These are phyloP conservation scores for Mormyrus hasselquistii DNA, from an alignment of 2,797 vertebrate species.

Conservation along the genomic window DNA sequence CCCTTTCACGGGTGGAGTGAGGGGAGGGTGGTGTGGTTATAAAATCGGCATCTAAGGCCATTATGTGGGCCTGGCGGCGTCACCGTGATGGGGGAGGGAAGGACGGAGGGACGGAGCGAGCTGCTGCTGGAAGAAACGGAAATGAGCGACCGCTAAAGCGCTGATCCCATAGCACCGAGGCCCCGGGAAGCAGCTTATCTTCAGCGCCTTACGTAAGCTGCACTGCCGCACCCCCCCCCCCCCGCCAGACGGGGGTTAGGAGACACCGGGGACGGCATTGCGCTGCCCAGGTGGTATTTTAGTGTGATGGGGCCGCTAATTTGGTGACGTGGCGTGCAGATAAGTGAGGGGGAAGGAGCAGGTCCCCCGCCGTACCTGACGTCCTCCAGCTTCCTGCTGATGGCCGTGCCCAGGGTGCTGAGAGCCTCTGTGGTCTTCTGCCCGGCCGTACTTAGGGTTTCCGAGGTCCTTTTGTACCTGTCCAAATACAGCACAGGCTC, in stretches of 20 bases:
- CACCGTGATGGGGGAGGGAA: not conserved
- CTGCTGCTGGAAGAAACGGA: not conserved
- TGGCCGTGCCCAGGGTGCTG: slow-evolving; percentile 80
- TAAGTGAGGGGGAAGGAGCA: not conserved
- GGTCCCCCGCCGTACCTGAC: slow-evolving; percentile 74
- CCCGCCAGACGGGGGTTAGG: not conserved
- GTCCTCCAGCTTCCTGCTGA: slow-evolving; percentile 90
- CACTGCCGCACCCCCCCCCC: slow-evolving; percentile 31
- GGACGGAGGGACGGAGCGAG: not conserved
- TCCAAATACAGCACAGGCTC: slow-evolving; percentile 22
- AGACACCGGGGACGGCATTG: not conserved
- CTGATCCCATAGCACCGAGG: slow-evolving; percentile 33
- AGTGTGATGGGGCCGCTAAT: not conserved
- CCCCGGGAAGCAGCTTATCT: slow-evolving; percentile 55
- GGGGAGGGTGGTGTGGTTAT: not conserved
- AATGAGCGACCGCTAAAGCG: not conserved
- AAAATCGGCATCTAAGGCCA: not conserved
- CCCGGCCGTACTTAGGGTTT: slow-evolving; percentile 86
- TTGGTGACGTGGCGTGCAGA: not conserved
- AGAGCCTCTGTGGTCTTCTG: slow-evolving; percentile 86
- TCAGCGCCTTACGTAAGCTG: slow-evolving; percentile 48
- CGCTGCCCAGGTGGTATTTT: not conserved
- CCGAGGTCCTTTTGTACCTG: slow-evolving; percentile 95
- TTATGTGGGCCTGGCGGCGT: not conserved
- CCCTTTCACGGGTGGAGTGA: not conserved